Evolutionary conservation across 2,113 vertebrate species (phyloP).

Genomic region (Anarrhichthys ocellatus): DNA sequence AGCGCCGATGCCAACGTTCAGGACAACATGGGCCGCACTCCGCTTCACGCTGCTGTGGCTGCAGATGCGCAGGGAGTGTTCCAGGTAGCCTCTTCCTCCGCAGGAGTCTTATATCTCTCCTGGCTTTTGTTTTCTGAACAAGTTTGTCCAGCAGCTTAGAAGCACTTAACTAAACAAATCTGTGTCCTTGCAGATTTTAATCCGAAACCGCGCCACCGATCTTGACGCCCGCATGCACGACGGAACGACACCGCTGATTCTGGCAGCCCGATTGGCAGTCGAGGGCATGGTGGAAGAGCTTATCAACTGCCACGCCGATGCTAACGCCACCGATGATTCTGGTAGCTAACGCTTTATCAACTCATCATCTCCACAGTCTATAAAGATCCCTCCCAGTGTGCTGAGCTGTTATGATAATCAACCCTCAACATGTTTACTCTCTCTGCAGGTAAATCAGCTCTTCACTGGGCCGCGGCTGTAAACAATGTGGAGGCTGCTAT

Average conservation of each 20-base stretch:
- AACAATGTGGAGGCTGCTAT: slow-evolving; percentile 95
- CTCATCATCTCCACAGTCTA: background rate
- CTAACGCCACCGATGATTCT: slow-evolving; percentile 94
- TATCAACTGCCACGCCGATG: slow-evolving; percentile 95
- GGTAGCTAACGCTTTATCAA: slow-evolving; percentile 81
- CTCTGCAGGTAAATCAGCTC: slow-evolving; percentile 92
- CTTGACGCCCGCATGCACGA: slow-evolving; percentile 97
- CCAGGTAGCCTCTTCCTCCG: slow-evolving; percentile 84
- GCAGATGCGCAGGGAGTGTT: slow-evolving; percentile 98
- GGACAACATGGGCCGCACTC: slow-evolving; percentile 98
- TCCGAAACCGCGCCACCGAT: slow-evolving; percentile 96
- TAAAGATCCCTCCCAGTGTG: background rate
- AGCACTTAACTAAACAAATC: slow-evolving; percentile 5
- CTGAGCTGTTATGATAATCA: slow-evolving; percentile 22
- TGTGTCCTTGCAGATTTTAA: slow-evolving; percentile 89
- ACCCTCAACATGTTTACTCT: background rate
- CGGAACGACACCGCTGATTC: slow-evolving; percentile 94
- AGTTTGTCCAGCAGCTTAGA: background rate
- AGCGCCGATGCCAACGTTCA: slow-evolving; percentile 96
- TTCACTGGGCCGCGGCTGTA: slow-evolving; percentile 98
- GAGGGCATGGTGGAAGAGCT: slow-evolving; percentile 99
- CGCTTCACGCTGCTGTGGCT: slow-evolving; percentile 93
- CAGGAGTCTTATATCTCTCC: background rate
- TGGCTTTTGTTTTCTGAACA: slow-evolving; percentile 2
- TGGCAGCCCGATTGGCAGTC: slow-evolving; percentile 93